These are phyloP conservation scores for Tethea ocularis DNA, from an alignment of 2,888 invertebrate species.

Conservation along the genomic window DNA sequence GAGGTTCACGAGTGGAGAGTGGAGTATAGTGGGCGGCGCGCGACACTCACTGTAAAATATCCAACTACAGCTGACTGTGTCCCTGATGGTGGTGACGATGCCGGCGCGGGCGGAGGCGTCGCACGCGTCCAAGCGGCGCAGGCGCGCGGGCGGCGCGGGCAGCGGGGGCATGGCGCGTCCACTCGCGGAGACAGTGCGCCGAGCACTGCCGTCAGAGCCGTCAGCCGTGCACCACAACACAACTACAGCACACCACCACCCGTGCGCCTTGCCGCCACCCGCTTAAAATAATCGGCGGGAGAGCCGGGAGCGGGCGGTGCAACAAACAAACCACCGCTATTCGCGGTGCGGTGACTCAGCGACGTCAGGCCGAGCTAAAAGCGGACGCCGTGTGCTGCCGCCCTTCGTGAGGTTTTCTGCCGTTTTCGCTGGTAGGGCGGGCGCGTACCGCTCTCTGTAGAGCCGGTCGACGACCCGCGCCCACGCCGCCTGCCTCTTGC, in stretches of 20 bases:
- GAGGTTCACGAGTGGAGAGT: constrained; percentile 21
- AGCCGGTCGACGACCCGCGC: constrained; percentile 79
- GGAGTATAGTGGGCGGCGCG: constrained; percentile 27
- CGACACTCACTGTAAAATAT: constrained; percentile 88
- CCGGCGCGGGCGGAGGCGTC: constrained; percentile 82
- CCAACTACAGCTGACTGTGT: constrained; percentile 89
- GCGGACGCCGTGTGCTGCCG: constrained; percentile 80
- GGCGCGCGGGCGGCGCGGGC: constrained; percentile 68
- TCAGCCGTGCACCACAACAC: too few species aligned
- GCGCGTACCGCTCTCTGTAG: constrained; percentile 54
- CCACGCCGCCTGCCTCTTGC: constrained; percentile 66
- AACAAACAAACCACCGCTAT: constrained; percentile 81
- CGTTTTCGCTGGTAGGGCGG: constrained; percentile 76
- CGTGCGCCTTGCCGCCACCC: constrained; percentile 55
- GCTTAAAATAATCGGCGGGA: constrained; percentile 75
- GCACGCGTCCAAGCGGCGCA: constrained; percentile 67
- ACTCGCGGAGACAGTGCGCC: constrained; percentile 68
- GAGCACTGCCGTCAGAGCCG: constrained; percentile 64
- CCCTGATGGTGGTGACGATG: constrained; percentile 85
- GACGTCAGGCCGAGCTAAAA: constrained; percentile 80
- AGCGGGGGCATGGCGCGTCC: constrained; percentile 75
- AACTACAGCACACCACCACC: too few species aligned
- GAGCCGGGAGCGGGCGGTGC: constrained; percentile 79
- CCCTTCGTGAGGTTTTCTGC: constrained; percentile 81
- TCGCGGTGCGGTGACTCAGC: constrained; percentile 80